Percentiles rank a stretch among this genome's conserved stretches.
Conservation (phyloP, 1,140 invertebrate genomes). For the Cepaea nemoralis region DNA sequence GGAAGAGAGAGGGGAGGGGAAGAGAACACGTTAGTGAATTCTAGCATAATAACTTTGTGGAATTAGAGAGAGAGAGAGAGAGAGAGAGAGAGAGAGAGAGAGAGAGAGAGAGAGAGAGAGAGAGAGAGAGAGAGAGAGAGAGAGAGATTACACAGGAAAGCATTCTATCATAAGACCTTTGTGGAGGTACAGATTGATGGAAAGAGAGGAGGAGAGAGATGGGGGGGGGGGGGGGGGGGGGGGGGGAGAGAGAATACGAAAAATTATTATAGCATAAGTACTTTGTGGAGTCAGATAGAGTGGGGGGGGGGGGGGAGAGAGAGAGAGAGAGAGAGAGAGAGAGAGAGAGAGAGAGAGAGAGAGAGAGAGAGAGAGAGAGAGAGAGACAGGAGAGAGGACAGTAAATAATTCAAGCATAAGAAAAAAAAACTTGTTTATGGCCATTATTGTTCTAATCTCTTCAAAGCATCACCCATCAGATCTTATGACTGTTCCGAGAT, state of each 20-base stretch:
- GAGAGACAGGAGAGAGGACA: not conserved
- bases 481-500: too few species aligned
- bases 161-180: not conserved
- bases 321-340: not conserved
- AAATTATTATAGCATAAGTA: not conserved
- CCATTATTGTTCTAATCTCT: too few species aligned
- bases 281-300: not conserved
- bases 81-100: not conserved
- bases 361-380: not conserved
- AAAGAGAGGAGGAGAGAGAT: too few species aligned
- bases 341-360: not conserved
- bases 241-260: not conserved
- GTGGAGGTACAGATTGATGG: not conserved
- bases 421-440: too few species aligned
- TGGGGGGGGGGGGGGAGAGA: not conserved
- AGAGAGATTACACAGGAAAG: not conserved
- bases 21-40: too few species aligned
- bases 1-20: too few species aligned
- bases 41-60: too few species aligned
- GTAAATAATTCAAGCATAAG: not conserved
- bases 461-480: too few species aligned
- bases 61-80: too few species aligned
- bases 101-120: constrained; percentile 3
- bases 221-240: constrained; percentile 22
- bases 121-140: not conserved